Conservation (phyloP, 2,888 invertebrate species). For the Erebia aethiops region DNA sequence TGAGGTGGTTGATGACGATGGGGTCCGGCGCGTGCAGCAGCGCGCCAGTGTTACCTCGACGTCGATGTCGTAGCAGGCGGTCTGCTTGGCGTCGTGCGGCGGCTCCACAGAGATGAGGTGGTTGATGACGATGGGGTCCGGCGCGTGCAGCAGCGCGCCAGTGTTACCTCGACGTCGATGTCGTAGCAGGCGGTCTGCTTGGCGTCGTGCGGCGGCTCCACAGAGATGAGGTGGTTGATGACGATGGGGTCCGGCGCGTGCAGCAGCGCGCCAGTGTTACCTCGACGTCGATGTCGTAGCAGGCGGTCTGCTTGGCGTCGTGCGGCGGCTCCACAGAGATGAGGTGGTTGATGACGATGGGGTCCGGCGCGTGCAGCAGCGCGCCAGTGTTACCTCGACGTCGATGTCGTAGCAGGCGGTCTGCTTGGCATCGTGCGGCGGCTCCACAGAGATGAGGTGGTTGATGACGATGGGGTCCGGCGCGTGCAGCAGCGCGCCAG, state of each 20-base stretch:
- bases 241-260: too few relatives aligned
- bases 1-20: too few relatives aligned
- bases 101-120: too few relatives aligned
- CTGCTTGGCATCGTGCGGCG: constrained; percentile 94
- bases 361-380: constrained; percentile 97
- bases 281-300: constrained; percentile 99
- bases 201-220: constrained; percentile 93
- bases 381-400: constrained; percentile 78
- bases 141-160: constrained; percentile 87
- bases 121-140: constrained; percentile 90
- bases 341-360: too few relatives aligned
- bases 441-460: constrained; percentile 89
- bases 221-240: too few relatives aligned
- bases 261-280: constrained; percentile 80
- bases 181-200: constrained; percentile 99
- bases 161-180: constrained; percentile 94
- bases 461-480: too few relatives aligned
- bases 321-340: constrained; percentile 90
- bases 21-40: too few relatives aligned
- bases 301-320: constrained; percentile 97
- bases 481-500: constrained; percentile 86
- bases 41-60: too few relatives aligned
- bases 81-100: too few relatives aligned
- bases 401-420: constrained; percentile 99
- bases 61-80: too few relatives aligned